Percentiles rank a stretch among this genome's conserved stretches.
phyloP scores from a whole-genome alignment of 2,888 invertebrate species.

The Lucinisca nassula region DNA sequence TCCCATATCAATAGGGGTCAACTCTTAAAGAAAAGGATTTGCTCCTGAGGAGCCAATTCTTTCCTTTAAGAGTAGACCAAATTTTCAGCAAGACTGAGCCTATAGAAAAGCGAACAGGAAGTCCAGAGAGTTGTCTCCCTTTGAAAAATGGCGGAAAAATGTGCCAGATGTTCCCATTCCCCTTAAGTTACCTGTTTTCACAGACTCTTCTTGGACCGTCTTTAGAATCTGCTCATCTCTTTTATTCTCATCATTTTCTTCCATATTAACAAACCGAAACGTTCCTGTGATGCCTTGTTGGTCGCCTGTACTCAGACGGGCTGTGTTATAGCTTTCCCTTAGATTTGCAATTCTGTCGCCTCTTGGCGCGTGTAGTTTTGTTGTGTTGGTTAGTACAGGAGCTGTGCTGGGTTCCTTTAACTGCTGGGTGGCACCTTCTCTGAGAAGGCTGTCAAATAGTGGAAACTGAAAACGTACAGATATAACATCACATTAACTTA shows the following conservation, averaged over 20 bases:
- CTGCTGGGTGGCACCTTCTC: conserved; percentile 23
- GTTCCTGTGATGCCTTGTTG: not conserved
- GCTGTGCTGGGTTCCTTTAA: conserved; percentile 52
- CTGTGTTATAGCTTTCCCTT: no score
- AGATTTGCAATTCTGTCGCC: not conserved
- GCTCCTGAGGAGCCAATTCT: no score
- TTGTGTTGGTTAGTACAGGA: conserved; percentile 29
- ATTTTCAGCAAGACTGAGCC: no score
- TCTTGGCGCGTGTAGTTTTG: not conserved
- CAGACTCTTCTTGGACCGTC: not conserved
- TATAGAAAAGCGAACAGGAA: no score
- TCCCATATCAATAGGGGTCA: no score
- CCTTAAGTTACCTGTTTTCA: not conserved
- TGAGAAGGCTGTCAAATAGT: conserved; percentile 48
- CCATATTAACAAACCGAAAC: not conserved
- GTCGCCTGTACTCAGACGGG: not conserved
- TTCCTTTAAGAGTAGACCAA: no score
- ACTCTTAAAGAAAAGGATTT: no score
- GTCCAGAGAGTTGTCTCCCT: no score
- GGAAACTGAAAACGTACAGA: conserved; percentile 61
- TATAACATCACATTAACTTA: no score
- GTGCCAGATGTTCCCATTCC: no score
- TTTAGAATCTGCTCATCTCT: not conserved
- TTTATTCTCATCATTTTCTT: not conserved
- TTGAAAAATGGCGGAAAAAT: no score